Evolutionary conservation across 2,113 vertebrate genomes (phyloP).

Genomic region (Lepus timidus): DNA sequence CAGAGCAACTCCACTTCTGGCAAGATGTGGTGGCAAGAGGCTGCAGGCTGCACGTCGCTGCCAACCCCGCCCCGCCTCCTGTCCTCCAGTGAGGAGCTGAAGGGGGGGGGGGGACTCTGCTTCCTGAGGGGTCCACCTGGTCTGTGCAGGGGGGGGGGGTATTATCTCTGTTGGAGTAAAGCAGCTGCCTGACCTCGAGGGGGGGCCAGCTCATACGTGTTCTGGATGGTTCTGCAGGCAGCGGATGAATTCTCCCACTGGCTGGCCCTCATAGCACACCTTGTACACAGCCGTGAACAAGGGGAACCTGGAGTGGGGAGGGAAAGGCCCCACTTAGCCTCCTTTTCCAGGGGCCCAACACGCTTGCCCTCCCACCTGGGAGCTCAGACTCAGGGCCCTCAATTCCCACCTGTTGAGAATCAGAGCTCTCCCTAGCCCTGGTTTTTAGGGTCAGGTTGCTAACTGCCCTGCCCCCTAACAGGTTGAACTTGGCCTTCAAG

Average conservation of each 20-base stretch:
- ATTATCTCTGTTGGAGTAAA: neutral
- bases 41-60: neutral
- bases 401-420: neutral
- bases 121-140: neutral
- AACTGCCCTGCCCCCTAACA: neutral
- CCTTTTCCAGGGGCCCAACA: neutral
- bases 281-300: constrained; percentile 96
- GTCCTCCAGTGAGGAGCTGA: constrained; percentile 30
- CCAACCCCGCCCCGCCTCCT: neutral
- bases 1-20: constrained; percentile 25
- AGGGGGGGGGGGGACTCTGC: neutral
- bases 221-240: constrained; percentile 98
- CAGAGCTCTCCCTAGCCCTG: constrained; percentile 10
- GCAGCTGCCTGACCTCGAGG: constrained; percentile 56
- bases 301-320: constrained; percentile 91
- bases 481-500: neutral
- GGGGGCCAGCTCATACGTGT: constrained; percentile 88
- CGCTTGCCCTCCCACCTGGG: neutral
- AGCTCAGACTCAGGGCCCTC: neutral
- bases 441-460: constrained; percentile 37
- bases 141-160: no score
- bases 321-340: neutral
- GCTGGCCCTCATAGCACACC: constrained; percentile 94
- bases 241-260: constrained; percentile 93
- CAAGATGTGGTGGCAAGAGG: neutral